Conservation (phyloP, 1,140 invertebrate species). For the Paramacrobiotus metropolitanus region DNA sequence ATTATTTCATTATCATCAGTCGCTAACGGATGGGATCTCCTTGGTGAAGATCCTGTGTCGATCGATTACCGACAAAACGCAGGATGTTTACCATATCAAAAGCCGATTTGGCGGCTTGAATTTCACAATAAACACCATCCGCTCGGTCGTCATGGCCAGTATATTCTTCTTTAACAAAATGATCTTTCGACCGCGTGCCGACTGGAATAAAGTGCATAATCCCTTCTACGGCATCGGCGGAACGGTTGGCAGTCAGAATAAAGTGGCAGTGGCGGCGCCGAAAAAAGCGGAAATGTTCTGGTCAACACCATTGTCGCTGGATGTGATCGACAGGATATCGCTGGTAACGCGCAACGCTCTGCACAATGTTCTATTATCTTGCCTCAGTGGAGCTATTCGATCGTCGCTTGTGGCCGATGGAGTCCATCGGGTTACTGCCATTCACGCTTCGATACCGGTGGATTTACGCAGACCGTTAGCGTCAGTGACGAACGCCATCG, state of each 20-base stretch:
- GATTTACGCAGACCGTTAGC: background rate
- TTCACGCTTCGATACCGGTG: background rate
- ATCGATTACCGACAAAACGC: background rate
- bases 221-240: background rate
- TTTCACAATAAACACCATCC: background rate
- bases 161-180: background rate
- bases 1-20: background rate
- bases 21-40: background rate
- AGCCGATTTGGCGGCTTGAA: background rate
- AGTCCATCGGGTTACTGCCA: background rate
- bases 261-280: background rate
- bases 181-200: background rate
- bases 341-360: background rate
- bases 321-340: background rate
- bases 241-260: no score
- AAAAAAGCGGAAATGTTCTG: background rate
- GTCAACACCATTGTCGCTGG: background rate
- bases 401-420: background rate
- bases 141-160: background rate
- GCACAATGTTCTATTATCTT: background rate
- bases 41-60: background rate
- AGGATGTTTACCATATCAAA: conserved; percentile 1
- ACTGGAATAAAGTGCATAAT: background rate
- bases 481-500: background rate
- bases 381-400: background rate